These are phyloP conservation scores for Drosophila tropicalis DNA, from an alignment of 1,140 invertebrate genomes.

Conservation along the genomic window DNA sequence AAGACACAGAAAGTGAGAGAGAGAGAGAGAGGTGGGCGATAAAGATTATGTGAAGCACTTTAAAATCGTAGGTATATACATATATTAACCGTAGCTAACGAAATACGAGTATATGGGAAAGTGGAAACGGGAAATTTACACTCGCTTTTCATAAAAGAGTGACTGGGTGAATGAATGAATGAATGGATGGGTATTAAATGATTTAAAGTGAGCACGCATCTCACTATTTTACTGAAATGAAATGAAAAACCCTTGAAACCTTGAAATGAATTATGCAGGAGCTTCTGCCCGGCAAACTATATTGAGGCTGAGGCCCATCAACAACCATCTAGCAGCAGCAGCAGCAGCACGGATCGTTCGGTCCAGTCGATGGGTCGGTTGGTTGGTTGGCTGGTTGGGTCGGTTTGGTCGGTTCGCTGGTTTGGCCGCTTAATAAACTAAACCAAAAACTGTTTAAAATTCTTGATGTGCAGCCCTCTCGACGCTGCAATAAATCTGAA, in stretches of 20 bases:
- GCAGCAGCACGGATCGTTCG: no score
- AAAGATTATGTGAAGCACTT: constrained; percentile 5
- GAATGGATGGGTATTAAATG: constrained; percentile 32
- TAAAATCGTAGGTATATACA: neutral
- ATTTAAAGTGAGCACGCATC: constrained; percentile 45
- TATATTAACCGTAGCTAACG: neutral
- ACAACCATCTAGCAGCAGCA: neutral
- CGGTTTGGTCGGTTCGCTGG: constrained; percentile 7
- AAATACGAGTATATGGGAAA: constrained; percentile 3
- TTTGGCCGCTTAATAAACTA: constrained; percentile 66
- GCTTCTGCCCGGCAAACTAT: constrained; percentile 6
- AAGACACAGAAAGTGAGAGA: neutral
- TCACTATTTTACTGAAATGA: constrained; percentile 35
- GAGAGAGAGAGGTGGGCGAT: neutral
- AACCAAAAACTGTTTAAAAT: constrained; percentile 75
- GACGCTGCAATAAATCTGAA: constrained; percentile 71
- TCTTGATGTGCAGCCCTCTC: constrained; percentile 47
- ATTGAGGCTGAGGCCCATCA: constrained; percentile 7
- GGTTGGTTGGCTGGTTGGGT: neutral
- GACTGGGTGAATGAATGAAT: neutral
- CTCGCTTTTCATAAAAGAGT: neutral
- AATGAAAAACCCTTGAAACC: constrained; percentile 47
- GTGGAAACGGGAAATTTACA: neutral
- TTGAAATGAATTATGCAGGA: constrained; percentile 66
- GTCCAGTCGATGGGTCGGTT: neutral